Evolutionary conservation across 1,140 invertebrate genomes (phyloP).

Genomic region (Plectus sambesii): DNA sequence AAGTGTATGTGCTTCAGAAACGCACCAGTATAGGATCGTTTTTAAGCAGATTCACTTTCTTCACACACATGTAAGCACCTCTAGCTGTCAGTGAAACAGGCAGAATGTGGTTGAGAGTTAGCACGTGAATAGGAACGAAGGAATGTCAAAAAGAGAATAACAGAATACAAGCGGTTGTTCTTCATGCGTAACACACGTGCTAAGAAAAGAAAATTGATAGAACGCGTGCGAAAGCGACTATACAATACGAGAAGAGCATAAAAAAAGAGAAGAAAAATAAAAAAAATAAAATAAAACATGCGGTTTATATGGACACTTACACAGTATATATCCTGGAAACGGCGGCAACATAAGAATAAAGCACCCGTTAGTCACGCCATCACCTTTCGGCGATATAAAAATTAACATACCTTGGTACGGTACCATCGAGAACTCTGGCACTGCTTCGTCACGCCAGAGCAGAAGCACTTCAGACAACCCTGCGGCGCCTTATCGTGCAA

Average conservation of each 20-base stretch:
- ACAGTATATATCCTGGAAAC: conserved; percentile 29
- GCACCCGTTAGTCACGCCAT: conserved; percentile 2
- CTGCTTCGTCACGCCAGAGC: conserved; percentile 64
- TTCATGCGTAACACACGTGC: too few relatives aligned
- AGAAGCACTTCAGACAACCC: conserved; percentile 79
- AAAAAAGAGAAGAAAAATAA: conserved; percentile 21
- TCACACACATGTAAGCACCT: too few relatives aligned
- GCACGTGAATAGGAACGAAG: too few relatives aligned
- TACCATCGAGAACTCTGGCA: conserved; percentile 54
- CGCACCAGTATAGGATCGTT: too few relatives aligned
- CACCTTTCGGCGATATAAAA: neutral
- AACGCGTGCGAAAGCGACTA: too few relatives aligned
- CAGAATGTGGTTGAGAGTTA: too few relatives aligned
- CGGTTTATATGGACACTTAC: conserved; percentile 21
- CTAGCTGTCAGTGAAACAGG: too few relatives aligned
- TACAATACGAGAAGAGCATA: conserved; percentile 11
- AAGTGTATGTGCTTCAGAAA: too few relatives aligned
- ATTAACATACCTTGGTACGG: conserved; percentile 48
- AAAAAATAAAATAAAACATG: conserved; percentile 18
- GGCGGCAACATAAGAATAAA: conserved; percentile 15
- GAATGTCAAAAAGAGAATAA: too few relatives aligned
- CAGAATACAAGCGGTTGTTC: too few relatives aligned
- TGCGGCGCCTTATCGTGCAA: conserved; percentile 59
- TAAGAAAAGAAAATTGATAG: too few relatives aligned
- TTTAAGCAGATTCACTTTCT: too few relatives aligned